phyloP scores from a whole-genome alignment of 2,888 invertebrate genomes.

The Halocaridina rubra region DNA sequence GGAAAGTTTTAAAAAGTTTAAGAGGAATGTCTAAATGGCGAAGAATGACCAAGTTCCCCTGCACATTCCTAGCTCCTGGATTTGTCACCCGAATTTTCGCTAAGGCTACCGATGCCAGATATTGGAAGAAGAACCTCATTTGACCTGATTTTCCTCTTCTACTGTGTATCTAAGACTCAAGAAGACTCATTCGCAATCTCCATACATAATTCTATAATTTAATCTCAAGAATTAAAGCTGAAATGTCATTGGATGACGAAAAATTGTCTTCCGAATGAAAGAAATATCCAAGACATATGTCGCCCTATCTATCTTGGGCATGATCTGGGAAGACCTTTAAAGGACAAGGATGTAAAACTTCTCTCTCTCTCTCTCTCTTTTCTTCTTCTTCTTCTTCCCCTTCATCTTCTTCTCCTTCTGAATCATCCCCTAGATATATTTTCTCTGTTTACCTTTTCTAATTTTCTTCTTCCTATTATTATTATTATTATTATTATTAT shows the following conservation, averaged over 20 bases:
- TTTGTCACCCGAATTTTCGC: not conserved
- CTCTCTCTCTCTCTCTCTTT: not conserved
- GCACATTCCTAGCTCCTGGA: not conserved
- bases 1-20: no score
- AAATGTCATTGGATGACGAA: not conserved
- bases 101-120: not conserved
- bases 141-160: no score
- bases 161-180: no score
- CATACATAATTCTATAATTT: no score
- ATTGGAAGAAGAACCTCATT: no score
- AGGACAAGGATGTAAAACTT: not conserved
- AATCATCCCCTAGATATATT: no score
- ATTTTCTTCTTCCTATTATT: not conserved
- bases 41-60: not conserved
- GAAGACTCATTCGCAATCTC: no score
- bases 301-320: not conserved
- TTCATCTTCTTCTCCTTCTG: not conserved
- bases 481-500: no score
- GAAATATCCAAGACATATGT: not conserved
- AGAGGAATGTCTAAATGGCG: no score
- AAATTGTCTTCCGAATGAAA: not conserved
- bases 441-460: not conserved
- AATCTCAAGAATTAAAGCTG: not conserved
- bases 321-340: not conserved
- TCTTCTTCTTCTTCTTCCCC: not conserved